Conservation (phyloP, 2,113 vertebrate species). For the Tricholaema leucomelas region DNA sequence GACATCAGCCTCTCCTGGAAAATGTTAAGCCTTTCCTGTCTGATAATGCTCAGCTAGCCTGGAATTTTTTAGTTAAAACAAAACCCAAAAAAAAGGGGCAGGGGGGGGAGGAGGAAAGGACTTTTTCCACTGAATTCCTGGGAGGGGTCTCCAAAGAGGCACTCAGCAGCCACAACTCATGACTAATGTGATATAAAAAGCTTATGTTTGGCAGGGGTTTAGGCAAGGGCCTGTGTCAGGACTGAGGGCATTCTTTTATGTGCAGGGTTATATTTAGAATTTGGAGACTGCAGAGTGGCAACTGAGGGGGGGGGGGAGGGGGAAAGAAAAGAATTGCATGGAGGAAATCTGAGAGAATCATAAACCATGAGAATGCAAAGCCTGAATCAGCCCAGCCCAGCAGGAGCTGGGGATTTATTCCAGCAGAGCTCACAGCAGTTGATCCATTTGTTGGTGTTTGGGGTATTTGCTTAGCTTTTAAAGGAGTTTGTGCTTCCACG, state of each 20-base stretch:
- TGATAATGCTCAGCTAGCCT: conserved; percentile 32
- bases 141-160: conserved; percentile 24
- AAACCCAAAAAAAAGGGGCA: neutral
- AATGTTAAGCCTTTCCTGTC: conserved; percentile 71
- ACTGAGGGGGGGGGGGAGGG: neutral
- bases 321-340: neutral
- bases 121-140: conserved; percentile 37
- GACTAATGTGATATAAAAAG: conserved; percentile 65
- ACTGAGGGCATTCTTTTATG: conserved; percentile 64
- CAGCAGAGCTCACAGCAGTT: neutral
- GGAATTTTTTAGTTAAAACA: conserved; percentile 5
- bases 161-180: conserved; percentile 54
- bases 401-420: conserved; percentile 47
- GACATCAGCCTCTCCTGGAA: conserved; percentile 63
- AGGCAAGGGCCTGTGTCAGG: conserved; percentile 45
- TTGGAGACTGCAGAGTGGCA: conserved; percentile 54
- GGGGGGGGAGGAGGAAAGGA: neutral
- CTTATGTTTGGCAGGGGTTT: conserved; percentile 56
- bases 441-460: conserved; percentile 10
- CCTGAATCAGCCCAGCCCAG: conserved; percentile 26
- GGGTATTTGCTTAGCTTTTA: conserved; percentile 36
- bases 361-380: conserved; percentile 62
- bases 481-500: conserved; percentile 9
- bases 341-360: conserved; percentile 67
- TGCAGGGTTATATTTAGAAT: conserved; percentile 45